Evolutionary conservation across 2,888 invertebrate species (phyloP).

Genomic region (Apeira syringaria): DNA sequence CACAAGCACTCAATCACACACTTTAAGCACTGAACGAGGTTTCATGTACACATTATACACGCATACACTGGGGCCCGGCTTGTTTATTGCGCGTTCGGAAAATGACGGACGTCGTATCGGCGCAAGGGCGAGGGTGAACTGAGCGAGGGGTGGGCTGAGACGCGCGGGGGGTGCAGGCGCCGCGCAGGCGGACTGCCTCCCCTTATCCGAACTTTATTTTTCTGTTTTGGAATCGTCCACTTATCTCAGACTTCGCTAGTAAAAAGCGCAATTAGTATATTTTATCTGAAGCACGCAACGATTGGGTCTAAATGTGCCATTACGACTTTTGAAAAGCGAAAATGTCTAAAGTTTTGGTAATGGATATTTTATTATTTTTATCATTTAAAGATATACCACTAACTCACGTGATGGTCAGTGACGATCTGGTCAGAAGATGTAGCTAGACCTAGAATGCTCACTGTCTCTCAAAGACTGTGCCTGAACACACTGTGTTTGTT

Average conservation of each 20-base stretch:
- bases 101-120: slow-evolving; percentile 40
- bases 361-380: too few relatives aligned
- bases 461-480: too few relatives aligned
- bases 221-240: slow-evolving; percentile 56
- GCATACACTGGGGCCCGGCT: slow-evolving; percentile 11
- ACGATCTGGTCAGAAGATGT: too few relatives aligned
- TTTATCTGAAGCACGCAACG: slow-evolving; percentile 13
- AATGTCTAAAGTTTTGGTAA: too few relatives aligned
- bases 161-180: slow-evolving; percentile 38
- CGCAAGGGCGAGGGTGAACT: slow-evolving; percentile 47
- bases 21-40: slow-evolving; percentile 10
- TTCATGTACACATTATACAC: slow-evolving; percentile 15
- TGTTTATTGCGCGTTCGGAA: slow-evolving; percentile 17
- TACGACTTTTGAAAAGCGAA: too few relatives aligned
- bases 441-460: too few relatives aligned
- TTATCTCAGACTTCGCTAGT: slow-evolving; percentile 46
- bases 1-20: slow-evolving; percentile 13
- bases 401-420: too few relatives aligned
- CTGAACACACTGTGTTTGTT: too few relatives aligned
- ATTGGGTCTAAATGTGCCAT: slow-evolving; percentile 2
- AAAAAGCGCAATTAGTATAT: slow-evolving; percentile 46
- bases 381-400: too few relatives aligned
- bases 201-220: slow-evolving; percentile 54
- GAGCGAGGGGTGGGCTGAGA: slow-evolving; percentile 39
- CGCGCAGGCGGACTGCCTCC: slow-evolving; percentile 54